phyloP scores from a whole-genome alignment of 2,797 vertebrate species.

The Lithobates sylvaticus region DNA sequence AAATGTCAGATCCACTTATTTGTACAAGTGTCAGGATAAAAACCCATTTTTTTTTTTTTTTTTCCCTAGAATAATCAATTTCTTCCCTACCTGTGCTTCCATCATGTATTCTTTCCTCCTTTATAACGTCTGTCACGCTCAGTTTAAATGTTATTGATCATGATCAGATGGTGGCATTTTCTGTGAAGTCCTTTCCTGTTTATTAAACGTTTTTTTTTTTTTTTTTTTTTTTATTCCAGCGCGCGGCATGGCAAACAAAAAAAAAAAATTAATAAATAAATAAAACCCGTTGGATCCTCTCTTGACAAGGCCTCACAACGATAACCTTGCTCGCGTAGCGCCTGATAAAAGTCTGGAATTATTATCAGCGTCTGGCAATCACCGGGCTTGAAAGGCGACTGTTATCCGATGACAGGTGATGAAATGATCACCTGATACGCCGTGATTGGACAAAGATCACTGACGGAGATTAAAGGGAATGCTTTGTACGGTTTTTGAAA shows the following conservation, averaged over 20 bases:
- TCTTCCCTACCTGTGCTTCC: not conserved
- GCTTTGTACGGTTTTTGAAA: no score
- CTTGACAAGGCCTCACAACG: conserved; percentile 8
- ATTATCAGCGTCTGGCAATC: not conserved
- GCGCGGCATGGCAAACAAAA: not conserved
- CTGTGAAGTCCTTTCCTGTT: conserved; percentile 26
- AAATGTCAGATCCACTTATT: not conserved
- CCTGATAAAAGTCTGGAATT: conserved; percentile 8
- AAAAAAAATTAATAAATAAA: no score
- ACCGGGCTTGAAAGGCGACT: not conserved
- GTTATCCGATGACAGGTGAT: conserved; percentile 1
- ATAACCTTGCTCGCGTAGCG: conserved; percentile 5
- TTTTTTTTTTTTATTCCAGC: conserved; percentile 11
- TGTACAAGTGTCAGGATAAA: not conserved
- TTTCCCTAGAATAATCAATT: not conserved
- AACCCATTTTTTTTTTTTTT: not conserved
- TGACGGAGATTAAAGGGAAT: not conserved
- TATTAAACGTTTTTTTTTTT: conserved; percentile 14
- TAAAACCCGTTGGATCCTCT: not conserved
- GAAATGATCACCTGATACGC: not conserved
- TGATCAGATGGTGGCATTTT: conserved; percentile 40
- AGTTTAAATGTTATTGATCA: conserved; percentile 73
- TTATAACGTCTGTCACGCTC: conserved; percentile 68
- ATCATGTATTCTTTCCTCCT: conserved; percentile 19
- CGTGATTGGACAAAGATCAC: not conserved